Evolutionary conservation across 2,888 invertebrate genomes (phyloP).

Genomic region (Drosophila greeni): DNA sequence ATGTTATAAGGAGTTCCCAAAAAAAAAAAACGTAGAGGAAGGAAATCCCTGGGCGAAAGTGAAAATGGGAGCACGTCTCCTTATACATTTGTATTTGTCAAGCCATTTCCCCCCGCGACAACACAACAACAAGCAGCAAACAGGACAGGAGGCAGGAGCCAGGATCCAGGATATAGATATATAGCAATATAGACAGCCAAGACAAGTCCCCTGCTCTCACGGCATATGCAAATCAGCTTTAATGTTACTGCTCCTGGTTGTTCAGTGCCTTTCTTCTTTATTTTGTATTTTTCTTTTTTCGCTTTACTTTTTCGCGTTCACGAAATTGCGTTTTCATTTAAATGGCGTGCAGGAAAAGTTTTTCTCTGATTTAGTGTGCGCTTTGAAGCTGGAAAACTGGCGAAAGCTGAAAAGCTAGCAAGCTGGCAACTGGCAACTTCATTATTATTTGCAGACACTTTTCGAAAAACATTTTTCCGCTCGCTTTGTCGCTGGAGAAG

Average conservation of each 20-base stretch:
- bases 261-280: constrained; percentile 8
- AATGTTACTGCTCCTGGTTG: constrained; percentile 42
- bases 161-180: constrained; percentile 14
- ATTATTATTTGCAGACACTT: constrained; percentile 58
- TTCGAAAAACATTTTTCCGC: constrained; percentile 40
- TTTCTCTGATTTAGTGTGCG: constrained; percentile 69
- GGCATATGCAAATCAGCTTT: constrained; percentile 71
- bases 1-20: not conserved
- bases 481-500: constrained; percentile 27
- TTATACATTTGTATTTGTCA: constrained; percentile 57
- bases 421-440: constrained; percentile 40
- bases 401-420: constrained; percentile 17
- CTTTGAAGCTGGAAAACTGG: constrained; percentile 45
- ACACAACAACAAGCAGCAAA: constrained; percentile 4
- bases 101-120: constrained; percentile 46
- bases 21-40: not conserved
- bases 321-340: constrained; percentile 71
- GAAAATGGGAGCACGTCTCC: constrained; percentile 9
- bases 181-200: constrained; percentile 16
- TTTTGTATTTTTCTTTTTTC: not conserved
- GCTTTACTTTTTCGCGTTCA: constrained; percentile 15
- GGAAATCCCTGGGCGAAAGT: constrained; percentile 13
- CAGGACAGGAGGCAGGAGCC: constrained; percentile 12
- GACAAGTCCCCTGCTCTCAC: constrained; percentile 28
- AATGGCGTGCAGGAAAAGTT: constrained; percentile 54